Evolutionary conservation across 2,797 vertebrate species (phyloP).

Genomic region (Furcifer pardalis): DNA sequence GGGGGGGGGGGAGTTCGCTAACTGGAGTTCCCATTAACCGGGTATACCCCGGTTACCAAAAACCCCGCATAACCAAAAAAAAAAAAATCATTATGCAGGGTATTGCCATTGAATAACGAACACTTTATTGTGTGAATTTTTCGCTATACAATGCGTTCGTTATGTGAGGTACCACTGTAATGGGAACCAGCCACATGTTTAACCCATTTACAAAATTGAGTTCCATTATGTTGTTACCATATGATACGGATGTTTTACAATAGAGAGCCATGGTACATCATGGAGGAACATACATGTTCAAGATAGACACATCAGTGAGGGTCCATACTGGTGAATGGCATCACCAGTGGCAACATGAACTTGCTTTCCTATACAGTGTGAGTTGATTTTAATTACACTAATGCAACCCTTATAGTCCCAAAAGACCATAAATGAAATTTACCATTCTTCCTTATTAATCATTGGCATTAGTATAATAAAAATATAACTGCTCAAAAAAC

Average conservation of each 20-base stretch:
- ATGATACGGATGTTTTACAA: too few species aligned
- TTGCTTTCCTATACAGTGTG: background rate
- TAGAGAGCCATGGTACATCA: background rate
- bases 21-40: too few species aligned
- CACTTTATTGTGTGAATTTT: too few species aligned
- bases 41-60: too few species aligned
- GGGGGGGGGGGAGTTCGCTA: too few species aligned
- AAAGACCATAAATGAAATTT: background rate
- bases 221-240: background rate
- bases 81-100: too few species aligned
- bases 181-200: background rate
- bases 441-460: slow-evolving; percentile 2
- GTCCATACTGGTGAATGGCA: background rate
- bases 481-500: background rate
- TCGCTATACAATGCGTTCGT: too few species aligned
- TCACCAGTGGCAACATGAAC: background rate
- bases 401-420: too few species aligned
- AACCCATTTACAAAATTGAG: background rate
- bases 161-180: too few species aligned
- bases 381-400: background rate
- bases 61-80: too few species aligned
- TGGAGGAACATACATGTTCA: background rate
- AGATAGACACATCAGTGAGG: background rate
- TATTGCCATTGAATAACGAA: too few species aligned
- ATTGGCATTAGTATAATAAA: slow-evolving; percentile 2